Base-by-base conservation (phyloP, 2,888 invertebrate species). In the Himalopsyche kuldschensis region DNA sequence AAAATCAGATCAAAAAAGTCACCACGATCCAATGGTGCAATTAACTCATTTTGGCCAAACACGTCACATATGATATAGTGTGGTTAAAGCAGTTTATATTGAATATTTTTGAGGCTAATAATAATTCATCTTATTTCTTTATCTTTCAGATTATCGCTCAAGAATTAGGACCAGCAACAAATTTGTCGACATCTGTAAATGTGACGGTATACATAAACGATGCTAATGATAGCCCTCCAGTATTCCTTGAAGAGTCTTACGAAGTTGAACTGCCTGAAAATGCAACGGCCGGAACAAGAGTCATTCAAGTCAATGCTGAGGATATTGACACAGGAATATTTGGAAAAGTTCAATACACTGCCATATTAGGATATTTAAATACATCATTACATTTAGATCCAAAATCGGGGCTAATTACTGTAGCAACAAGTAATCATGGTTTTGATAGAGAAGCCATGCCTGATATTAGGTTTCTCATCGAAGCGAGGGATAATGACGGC, bases 401-500 rank as follows among this genome's bases (percentile, higher is more conserved):
- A 15, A 91, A 94, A 84, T 94, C 95, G 17, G 98, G 98, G 48
- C 89, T 94, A 80, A 95, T 99, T 87, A 95, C 95, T 5, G 95
- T 98, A 46, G 94, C 95, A 47, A 95, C 94, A 76, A 94, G 95
- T 87, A 94, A 94, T 86, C 93, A 95, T 87, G 94, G 94, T 31
- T 94, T 98, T 87, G 98, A 99, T 90, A 94, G 97, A 63, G 97
- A 98, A 91, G 91, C 93, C 47, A 94, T 94, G 90, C 93, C 95
- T 87, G 95, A 94, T 87, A 94, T 96, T 89, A 93, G 94, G 89
- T 93, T 98, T 87, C 94, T 94, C 88, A 95, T 98, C 85, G 96
- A 96, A 91, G 98, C 98, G 85, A 94, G 95, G 87, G 98, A 98
- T 90, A 95, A 96, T 89, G 95, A 96, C 87, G 97, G 97, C 81